Evolutionary conservation across 2,888 invertebrate genomes (phyloP), one percentile per base, ranked within the genome.

Genomic region (Erpobdella octoculata): DNA sequence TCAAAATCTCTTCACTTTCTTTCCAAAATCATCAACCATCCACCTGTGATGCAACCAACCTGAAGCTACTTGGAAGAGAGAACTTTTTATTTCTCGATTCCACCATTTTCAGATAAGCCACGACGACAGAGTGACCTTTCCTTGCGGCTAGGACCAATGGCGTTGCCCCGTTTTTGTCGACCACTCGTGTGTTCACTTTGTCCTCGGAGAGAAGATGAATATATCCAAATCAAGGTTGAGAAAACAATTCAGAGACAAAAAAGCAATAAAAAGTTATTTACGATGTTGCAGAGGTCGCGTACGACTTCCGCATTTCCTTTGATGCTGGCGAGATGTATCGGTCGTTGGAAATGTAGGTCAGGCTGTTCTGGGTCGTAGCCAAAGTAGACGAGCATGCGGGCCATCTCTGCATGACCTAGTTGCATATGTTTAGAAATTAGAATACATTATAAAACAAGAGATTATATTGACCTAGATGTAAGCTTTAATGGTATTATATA

Each of bases 321-420:
- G 25, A 93, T 86, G 79, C 92, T 92, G 12, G 93, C 92, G 78
- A 93, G 85, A 83, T 94, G 93, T 31, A 94, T 85, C 0, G 93
- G 92, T 0, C 93, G 93, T 0, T 93, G 93, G 1, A 93, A 93
- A 80, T 91, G 93, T 81, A 92, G 91, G 82, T 94, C 93, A 1
- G 90, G 89, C 83, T 92, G 91, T 78, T 92, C 90, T 64, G 93
- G 84, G 78, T 92, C 91, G 0, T 92, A 91, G 1, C 93, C 93
- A 15, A 93, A 92, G 83, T 93, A 92, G 84, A 93, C 91, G 28
- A 94, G 85, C 70, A 93, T 85, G 64, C 91, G 87, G 80, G 93
- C 92, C 73, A 93, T 84, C 79, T 93, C 93, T 0, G 91, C 89
- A 78, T 92, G 79, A 38, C 83, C 82, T 82, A 76, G 2, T 33